Evolutionary conservation across 1,140 invertebrate species (phyloP), one percentile per base, ranked within the genome.

Genomic region (Mycetomoellerius zeteki): DNA sequence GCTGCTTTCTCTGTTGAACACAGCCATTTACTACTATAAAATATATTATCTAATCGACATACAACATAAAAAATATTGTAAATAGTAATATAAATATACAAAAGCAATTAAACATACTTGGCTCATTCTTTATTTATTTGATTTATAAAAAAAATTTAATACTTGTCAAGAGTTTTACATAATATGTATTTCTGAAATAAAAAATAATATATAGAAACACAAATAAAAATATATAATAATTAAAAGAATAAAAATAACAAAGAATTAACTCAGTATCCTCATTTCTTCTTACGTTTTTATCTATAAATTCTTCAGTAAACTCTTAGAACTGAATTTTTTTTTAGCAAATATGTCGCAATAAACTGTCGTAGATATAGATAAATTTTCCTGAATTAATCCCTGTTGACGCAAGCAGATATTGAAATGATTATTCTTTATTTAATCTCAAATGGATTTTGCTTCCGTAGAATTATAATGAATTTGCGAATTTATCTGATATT

Each of bases 381-480:
- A 8, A 27, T 77, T 27, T 77, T 47, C 6, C 10, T 19, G 37
- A 62, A n/a, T n/a, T 43, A 62, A 62, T 37, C 19, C 24, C 16
- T 14, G 21, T 12, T 37, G n/a, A 58, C n/a, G 58, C 14, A 27
- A 27, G 1, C n/a, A 8, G 8, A 50, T 72, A 72, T 19, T 72
- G 14, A 52, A 72, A n/a, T 50, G 0, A 50, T 72, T 30, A 52
- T 33, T 30, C 4, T 54, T 33, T 43, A 16, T 60, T 62, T 47
- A 47, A 60, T 43, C 5, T 43, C 21, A 60, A 77, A 27, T 19
- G 24, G 16, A 77, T 27, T 27, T 76, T 24, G n/a, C 6, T 58
- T 37, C 33, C 21, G 54, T 37, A 33, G 14, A 75, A 33, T 54
- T 76, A 21, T 62, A 78, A 47, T 50, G 14, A 52, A 80, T 80